Evolutionary conservation across 1,140 invertebrate species (phyloP).

Genomic region (Calliopsis andreniformis): DNA sequence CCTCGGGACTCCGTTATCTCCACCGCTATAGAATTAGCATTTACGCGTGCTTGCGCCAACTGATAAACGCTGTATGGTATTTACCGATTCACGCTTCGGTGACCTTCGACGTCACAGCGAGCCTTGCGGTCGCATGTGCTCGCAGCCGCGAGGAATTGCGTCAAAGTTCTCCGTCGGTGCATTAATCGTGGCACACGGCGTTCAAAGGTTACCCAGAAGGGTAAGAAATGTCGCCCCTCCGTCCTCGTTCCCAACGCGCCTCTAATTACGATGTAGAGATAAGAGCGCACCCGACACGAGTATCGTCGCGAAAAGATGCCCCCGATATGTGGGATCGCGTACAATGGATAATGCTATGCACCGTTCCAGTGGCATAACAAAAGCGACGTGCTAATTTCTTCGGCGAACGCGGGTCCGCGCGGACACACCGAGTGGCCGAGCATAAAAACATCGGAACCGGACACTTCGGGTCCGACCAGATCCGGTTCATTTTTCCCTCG

Average conservation of each 20-base stretch:
- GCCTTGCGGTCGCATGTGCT: slow-evolving; percentile 4
- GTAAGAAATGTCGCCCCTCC: not conserved
- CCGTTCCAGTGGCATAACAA: not conserved
- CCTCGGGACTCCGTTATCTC: too few relatives aligned
- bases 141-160: slow-evolving; percentile 17
- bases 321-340: too few relatives aligned
- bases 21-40: slow-evolving; percentile 47
- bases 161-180: slow-evolving; percentile 22
- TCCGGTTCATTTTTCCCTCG: slow-evolving; percentile 60
- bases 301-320: too few relatives aligned
- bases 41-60: slow-evolving; percentile 27
- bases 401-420: not conserved
- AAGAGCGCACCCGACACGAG: too few relatives aligned
- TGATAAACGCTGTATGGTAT: slow-evolving; percentile 44
- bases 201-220: slow-evolving; percentile 28
- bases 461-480: slow-evolving; percentile 49
- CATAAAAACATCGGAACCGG: slow-evolving; percentile 51
- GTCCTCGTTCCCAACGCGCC: too few relatives aligned
- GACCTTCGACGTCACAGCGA: slow-evolving; percentile 54
- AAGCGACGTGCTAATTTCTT: slow-evolving; percentile 9
- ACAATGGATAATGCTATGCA: too few relatives aligned
- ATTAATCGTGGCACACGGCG: slow-evolving; percentile 45
- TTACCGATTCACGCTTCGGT: slow-evolving; percentile 56
- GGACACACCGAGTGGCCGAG: slow-evolving; percentile 3
- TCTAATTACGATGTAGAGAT: too few relatives aligned